Evolutionary conservation across 2,797 vertebrate species (phyloP).

Genomic region (Sebastes cheni): DNA sequence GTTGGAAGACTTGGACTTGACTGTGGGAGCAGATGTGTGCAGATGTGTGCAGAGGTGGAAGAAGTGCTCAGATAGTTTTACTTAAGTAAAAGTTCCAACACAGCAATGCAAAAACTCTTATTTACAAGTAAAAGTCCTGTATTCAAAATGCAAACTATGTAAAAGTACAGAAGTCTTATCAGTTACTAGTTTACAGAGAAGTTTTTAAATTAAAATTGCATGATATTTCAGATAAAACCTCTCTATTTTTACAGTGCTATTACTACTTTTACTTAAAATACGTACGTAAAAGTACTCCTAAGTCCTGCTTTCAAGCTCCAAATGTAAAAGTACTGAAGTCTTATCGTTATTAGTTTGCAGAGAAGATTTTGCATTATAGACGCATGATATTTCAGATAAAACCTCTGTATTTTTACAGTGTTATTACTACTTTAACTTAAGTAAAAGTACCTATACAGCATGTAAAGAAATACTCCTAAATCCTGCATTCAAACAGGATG

Average conservation of each 20-base stretch:
- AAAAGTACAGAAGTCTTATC: neutral
- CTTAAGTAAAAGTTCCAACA: neutral
- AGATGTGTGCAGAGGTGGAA: neutral
- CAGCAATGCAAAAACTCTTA: neutral
- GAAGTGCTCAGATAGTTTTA: neutral
- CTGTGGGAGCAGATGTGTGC: constrained; percentile 27
- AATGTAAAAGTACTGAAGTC: neutral
- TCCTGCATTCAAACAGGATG: no score
- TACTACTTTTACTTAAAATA: neutral
- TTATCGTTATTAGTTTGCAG: neutral
- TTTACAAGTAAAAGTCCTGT: neutral
- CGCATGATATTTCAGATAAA: neutral
- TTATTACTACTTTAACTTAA: no score
- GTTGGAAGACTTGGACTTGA: neutral
- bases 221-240: neutral
- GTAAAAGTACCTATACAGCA: no score
- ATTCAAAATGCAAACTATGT: neutral
- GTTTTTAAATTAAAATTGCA: neutral
- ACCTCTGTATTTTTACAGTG: neutral
- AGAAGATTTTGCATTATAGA: neutral
- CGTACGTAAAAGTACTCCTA: neutral
- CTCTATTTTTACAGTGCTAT: neutral
- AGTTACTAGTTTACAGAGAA: neutral
- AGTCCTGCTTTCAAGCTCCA: neutral
- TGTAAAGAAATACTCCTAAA: no score